These are phyloP conservation scores for Drosophila multiciliata DNA, from an alignment of 2,888 invertebrate genomes.

Conservation along the genomic window DNA sequence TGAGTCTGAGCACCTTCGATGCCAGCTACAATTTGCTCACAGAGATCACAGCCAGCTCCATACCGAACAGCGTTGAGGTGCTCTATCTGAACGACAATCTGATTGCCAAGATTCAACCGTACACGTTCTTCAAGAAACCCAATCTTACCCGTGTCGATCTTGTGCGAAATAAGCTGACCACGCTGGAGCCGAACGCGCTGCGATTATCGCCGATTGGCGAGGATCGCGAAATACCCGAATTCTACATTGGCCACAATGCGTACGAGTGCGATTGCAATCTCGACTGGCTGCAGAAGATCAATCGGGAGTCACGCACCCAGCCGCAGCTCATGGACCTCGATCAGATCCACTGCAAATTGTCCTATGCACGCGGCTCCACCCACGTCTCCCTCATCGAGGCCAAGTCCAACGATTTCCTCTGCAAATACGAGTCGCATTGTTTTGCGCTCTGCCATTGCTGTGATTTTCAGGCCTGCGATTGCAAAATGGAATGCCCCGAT, in stretches of 20 bases:
- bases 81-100: slow-evolving; percentile 95
- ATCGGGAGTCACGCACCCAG: slow-evolving; percentile 92
- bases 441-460: slow-evolving; percentile 98
- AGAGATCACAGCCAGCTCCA: slow-evolving; percentile 90
- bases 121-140: slow-evolving; percentile 95
- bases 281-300: slow-evolving; percentile 97
- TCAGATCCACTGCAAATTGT: slow-evolving; percentile 94
- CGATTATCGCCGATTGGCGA: slow-evolving; percentile 92
- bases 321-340: slow-evolving; percentile 95
- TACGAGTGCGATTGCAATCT: slow-evolving; percentile 97
- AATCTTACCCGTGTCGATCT: slow-evolving; percentile 96
- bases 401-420: slow-evolving; percentile 95
- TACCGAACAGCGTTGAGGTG: slow-evolving; percentile 94
- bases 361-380: slow-evolving; percentile 93
- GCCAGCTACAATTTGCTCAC: slow-evolving; percentile 94
- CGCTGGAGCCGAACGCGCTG: slow-evolving; percentile 95
- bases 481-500: slow-evolving; percentile 97
- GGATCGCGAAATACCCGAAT: slow-evolving; percentile 92
- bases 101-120: slow-evolving; percentile 93
- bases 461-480: slow-evolving; percentile 98
- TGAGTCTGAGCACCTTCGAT: slow-evolving; percentile 93
- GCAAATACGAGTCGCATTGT: slow-evolving; percentile 96
- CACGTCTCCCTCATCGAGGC: slow-evolving; percentile 94
- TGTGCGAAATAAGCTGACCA: slow-evolving; percentile 95
- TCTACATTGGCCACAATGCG: slow-evolving; percentile 97